phyloP scores from a whole-genome alignment of 2,113 vertebrate genomes.

The Columba janthina region DNA sequence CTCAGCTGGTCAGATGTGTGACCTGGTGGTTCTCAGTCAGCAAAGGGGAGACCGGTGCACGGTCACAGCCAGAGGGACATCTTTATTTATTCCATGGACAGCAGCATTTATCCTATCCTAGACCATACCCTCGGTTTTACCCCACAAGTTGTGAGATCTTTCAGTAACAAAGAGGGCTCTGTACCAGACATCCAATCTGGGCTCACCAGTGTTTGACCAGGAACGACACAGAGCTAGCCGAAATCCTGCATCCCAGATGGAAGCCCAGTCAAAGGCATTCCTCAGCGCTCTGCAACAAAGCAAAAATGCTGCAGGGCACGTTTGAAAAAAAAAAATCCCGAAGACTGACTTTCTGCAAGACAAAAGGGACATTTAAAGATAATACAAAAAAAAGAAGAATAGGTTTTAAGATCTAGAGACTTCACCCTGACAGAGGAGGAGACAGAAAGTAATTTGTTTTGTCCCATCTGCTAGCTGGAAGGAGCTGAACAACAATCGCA shows the following conservation, averaged over 20 bases:
- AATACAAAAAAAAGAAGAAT: background rate
- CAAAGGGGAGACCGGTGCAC: background rate
- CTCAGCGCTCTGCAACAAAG: conserved; percentile 1
- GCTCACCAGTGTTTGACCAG: fast-evolving
- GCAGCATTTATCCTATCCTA: background rate
- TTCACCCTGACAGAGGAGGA: background rate
- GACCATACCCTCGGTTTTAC: background rate
- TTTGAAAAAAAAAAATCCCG: background rate
- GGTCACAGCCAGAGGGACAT: background rate
- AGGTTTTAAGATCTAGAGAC: conserved; percentile 33
- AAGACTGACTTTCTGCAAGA: conserved; percentile 23
- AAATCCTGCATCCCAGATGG: background rate
- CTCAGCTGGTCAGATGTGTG: background rate
- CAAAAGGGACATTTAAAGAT: conserved; percentile 50
- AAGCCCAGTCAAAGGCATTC: background rate
- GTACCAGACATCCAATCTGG: background rate
- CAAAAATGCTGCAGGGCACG: background rate
- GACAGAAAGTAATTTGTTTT: background rate
- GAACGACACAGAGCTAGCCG: fast-evolving
- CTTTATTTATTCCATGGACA: background rate
- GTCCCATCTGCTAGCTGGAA: conserved; percentile 7
- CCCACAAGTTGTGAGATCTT: background rate
- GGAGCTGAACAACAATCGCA: background rate
- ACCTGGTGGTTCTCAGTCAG: background rate
- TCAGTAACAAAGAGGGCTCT: background rate